Evolutionary conservation across 2,888 invertebrate species (phyloP), one percentile per base, ranked within the genome.

Genomic region (Aphodius sticticus): DNA sequence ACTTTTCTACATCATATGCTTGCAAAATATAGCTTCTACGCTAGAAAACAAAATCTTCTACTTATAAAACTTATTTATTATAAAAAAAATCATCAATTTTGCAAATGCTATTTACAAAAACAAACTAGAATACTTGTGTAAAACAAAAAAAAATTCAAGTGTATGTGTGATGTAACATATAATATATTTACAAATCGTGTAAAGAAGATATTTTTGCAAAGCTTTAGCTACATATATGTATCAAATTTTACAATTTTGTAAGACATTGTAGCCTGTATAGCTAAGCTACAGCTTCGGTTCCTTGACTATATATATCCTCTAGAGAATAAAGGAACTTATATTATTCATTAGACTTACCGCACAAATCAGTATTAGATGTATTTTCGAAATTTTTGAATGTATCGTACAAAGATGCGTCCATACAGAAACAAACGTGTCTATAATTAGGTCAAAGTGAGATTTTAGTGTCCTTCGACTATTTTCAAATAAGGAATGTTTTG

Each of bases 121-220:
- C 12, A 53, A 53, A 38, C 38, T n/a, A 38, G 9, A 53, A 9
- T 9, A 12, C 53, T 53, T 53, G 53, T 53, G 12, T 12, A 53
- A 53, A 2, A 53, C 53, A 53, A 53, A 12, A 72, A 35, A 72
- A n/a, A n/a, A n/a, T n/a, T 74, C 35, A 0, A 16, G 15, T 26
- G 26, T 6, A 38, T 35, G 14, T 69, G 70, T 37, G 16, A 70
- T 35, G 37, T 77, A 36, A 77, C 36, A 75, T 15, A 37, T 26
- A 35, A 69, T 16, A 76, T 76, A 69, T 14, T 16, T 78, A 69
- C n/a, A 74, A 16, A 74, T 53, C 16, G 15, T 26, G 15, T 74
- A 74, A 77, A 69, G 74, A 70, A 79, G 77, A 78, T 78, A 79
- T 79, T 79, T 79, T 79, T 79, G 79, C 79, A 77, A 77, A 75